Conservation (phyloP, 2,113 vertebrate genomes). For the Mormyrus iriodes region DNA sequence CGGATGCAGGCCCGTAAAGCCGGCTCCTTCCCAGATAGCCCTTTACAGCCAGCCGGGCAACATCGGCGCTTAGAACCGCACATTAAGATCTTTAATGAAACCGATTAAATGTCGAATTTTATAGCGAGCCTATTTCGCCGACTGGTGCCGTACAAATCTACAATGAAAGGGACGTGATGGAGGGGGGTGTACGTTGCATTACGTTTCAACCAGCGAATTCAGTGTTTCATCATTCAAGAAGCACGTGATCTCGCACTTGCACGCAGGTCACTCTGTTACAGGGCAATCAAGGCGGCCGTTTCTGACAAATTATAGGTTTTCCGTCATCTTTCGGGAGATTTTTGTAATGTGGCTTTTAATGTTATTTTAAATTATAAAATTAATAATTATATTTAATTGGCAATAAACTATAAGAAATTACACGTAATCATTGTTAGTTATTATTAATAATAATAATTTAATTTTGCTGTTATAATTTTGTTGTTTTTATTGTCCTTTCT, state of each 20-base stretch:
- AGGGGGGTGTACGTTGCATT: not conserved
- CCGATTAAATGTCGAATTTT: not conserved
- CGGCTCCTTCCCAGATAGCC: not conserved
- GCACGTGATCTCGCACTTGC: not conserved
- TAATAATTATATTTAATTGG: not conserved
- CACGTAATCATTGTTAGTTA: not conserved
- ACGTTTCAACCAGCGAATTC: not conserved
- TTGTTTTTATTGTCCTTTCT: not conserved
- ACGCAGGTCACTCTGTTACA: slow-evolving; percentile 6
- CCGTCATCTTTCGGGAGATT: not conserved
- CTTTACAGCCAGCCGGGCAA: not conserved
- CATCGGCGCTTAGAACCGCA: not conserved
- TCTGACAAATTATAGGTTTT: not conserved
- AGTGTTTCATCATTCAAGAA: not conserved
- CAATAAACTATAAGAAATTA: not conserved
- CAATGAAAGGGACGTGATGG: not conserved
- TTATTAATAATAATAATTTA: not conserved
- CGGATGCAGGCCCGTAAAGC: not conserved
- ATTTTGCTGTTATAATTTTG: not conserved
- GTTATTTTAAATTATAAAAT: not conserved
- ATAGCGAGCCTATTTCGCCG: not conserved
- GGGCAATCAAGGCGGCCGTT: not conserved
- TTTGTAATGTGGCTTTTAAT: not conserved
- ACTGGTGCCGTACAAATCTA: not conserved
- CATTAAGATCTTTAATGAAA: not conserved